phyloP scores from a whole-genome alignment of 2,113 vertebrate genomes.

The Salminus brasiliensis region DNA sequence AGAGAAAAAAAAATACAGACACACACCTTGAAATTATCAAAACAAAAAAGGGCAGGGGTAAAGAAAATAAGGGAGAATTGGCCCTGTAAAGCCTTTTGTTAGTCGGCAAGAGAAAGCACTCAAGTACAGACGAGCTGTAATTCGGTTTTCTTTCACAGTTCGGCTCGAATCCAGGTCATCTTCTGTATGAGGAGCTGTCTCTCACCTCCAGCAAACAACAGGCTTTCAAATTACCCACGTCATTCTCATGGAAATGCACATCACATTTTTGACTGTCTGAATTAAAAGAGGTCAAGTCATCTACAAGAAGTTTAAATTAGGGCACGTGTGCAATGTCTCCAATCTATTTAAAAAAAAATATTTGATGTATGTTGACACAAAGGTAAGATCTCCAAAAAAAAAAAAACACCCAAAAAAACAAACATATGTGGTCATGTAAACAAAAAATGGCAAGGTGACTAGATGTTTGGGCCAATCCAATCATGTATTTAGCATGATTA shows the following conservation, averaged over 20 bases:
- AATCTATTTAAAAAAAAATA: neutral
- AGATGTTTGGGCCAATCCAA: neutral
- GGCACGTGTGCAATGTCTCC: neutral
- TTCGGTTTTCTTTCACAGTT: constrained; percentile 52
- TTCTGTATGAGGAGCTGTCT: constrained; percentile 21
- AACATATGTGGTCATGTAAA: no score
- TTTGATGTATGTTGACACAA: constrained; percentile 11
- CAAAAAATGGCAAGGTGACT: neutral
- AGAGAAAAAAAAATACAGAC: no score
- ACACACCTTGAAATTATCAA: constrained; percentile 9
- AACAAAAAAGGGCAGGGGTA: constrained; percentile 32
- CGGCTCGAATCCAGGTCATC: constrained; percentile 51
- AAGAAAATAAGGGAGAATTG: constrained; percentile 47
- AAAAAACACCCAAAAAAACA: neutral
- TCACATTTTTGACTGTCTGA: constrained; percentile 24
- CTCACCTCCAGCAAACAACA: constrained; percentile 33
- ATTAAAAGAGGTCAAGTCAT: constrained; percentile 49
- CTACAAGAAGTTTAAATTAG: constrained; percentile 29
- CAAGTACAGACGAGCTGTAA: constrained; percentile 50
- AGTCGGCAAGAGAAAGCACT: constrained; percentile 44
- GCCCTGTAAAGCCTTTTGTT: constrained; percentile 50
- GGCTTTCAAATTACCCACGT: constrained; percentile 24
- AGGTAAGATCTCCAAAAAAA: neutral
- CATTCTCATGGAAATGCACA: constrained; percentile 36
- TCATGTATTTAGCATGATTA: neutral